phyloP scores from a whole-genome alignment of 2,113 vertebrate genomes.

The Bagarius yarrelli region DNA sequence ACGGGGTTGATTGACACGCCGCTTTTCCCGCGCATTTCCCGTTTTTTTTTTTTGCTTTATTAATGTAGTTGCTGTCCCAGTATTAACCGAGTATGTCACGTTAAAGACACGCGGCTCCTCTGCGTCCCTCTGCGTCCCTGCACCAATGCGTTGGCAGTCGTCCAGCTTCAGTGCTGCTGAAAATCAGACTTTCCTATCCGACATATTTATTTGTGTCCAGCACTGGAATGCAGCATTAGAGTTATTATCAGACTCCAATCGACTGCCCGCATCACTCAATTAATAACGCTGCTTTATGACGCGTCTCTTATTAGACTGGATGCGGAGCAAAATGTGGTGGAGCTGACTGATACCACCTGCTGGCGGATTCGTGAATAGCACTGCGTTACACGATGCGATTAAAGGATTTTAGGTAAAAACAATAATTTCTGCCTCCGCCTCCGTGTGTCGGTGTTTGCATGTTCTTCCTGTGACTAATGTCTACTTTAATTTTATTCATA shows the following conservation, averaged over 20 bases:
- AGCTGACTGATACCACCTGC: neutral
- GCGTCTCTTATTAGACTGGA: neutral
- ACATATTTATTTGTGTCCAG: neutral
- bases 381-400: neutral
- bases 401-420: no score
- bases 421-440: neutral
- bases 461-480: no score
- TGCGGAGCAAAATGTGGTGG: neutral
- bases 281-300: slow-evolving; percentile 16
- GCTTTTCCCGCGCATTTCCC: slow-evolving; percentile 18
- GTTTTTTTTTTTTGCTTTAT: no score
- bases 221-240: neutral
- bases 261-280: neutral
- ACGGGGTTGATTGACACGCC: slow-evolving; percentile 42
- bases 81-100: slow-evolving; percentile 25
- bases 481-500: no score
- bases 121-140: slow-evolving; percentile 37
- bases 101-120: slow-evolving; percentile 43
- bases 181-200: neutral
- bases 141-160: slow-evolving; percentile 46
- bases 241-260: slow-evolving; percentile 2
- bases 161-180: slow-evolving; percentile 28
- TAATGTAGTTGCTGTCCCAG: neutral
- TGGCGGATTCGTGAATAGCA: neutral
- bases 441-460: no score